Conservation (phyloP, 2,888 invertebrate genomes). For the Pammene aurita region DNA sequence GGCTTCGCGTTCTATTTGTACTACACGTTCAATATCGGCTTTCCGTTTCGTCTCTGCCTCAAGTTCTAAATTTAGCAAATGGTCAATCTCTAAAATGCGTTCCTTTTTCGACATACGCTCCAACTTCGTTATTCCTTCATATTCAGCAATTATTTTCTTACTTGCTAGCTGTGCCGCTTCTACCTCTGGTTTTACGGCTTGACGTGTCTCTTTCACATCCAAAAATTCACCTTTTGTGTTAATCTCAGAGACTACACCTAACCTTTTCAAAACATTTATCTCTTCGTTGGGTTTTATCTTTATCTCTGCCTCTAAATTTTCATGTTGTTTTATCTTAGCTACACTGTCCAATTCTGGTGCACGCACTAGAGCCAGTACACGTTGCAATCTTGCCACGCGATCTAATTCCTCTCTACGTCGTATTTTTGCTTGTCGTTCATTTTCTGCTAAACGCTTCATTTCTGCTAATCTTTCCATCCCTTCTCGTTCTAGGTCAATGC, state of each 20-base stretch:
- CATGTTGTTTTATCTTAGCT: neutral
- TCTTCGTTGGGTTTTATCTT: neutral
- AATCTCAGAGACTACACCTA: neutral
- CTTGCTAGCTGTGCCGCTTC: neutral
- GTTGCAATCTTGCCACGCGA: conserved; percentile 18
- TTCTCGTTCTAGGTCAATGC: neutral
- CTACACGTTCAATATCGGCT: neutral
- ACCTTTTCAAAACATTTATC: neutral
- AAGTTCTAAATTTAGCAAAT: conserved; percentile 9
- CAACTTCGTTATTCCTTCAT: conserved; percentile 12
- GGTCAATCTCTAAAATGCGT: conserved; percentile 20
- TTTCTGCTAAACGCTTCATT: conserved; percentile 16
- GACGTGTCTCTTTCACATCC: neutral
- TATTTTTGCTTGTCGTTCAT: conserved; percentile 2
- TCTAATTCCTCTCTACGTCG: conserved; percentile 22
- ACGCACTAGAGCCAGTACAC: conserved; percentile 21
- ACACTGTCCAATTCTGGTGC: conserved; percentile 21
- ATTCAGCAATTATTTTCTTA: neutral
- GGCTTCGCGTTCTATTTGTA: neutral
- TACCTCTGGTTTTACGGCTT: neutral
- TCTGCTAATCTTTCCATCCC: conserved; percentile 9
- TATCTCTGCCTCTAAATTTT: neutral
- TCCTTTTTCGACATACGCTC: conserved; percentile 10
- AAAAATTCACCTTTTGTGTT: neutral
- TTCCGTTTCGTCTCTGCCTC: conserved; percentile 11